Evolutionary conservation across 2,888 invertebrate genomes (phyloP).

Genomic region (Xanthia icteritia): DNA sequence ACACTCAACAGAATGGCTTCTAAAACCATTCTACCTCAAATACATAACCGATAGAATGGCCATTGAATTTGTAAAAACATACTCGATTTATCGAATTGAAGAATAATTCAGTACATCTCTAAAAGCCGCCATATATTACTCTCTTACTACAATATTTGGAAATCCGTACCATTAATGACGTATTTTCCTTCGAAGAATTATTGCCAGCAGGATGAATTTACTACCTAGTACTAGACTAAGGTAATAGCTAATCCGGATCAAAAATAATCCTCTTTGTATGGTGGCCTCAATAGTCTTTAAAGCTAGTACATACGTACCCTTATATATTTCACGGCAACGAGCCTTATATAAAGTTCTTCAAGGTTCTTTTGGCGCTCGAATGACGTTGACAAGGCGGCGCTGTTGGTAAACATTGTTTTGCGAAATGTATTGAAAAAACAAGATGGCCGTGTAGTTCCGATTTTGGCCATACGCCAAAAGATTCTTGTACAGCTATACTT

Average conservation of each 20-base stretch:
- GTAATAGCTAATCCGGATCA: constrained; percentile 20
- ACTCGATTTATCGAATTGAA: constrained; percentile 12
- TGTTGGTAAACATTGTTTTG: neutral
- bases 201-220: constrained; percentile 13
- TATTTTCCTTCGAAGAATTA: constrained; percentile 15
- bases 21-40: neutral
- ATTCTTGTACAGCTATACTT: constrained; percentile 1
- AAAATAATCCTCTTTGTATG: constrained; percentile 24
- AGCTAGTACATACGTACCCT: constrained; percentile 30
- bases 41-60: neutral
- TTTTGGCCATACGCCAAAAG: neutral
- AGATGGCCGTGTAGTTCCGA: neutral
- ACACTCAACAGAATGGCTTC: neutral
- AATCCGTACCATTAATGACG: constrained; percentile 18
- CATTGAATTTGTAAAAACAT: neutral
- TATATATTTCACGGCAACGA: constrained; percentile 25
- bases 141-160: constrained; percentile 13
- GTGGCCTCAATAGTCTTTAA: constrained; percentile 37
- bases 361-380: neutral
- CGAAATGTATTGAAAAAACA: neutral
- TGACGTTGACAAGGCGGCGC: neutral
- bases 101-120: constrained; percentile 30
- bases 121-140: constrained; percentile 17
- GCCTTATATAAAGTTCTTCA: neutral
- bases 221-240: constrained; percentile 12